Conservation (phyloP, 2,113 vertebrate species). For the Nipponia nippon region DNA sequence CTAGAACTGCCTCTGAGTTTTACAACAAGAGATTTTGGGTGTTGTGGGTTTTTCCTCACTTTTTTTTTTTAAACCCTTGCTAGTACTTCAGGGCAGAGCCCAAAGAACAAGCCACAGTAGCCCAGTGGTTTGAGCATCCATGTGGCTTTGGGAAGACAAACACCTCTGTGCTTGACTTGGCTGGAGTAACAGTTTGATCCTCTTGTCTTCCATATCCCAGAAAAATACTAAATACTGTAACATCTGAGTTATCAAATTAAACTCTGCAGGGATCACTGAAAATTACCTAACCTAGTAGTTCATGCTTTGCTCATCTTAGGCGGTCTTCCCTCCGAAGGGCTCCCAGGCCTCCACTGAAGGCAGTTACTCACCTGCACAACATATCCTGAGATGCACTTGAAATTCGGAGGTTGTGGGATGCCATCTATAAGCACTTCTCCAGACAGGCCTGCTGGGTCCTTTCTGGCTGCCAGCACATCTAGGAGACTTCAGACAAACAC, state of each 20-base stretch:
- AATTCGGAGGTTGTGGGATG: conserved; percentile 39
- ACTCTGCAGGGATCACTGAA: neutral
- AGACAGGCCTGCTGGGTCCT: conserved; percentile 76
- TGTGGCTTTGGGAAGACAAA: neutral
- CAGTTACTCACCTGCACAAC: conserved; percentile 55
- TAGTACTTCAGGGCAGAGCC: neutral
- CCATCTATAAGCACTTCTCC: conserved; percentile 63
- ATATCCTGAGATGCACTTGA: conserved; percentile 65
- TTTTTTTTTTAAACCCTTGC: neutral
- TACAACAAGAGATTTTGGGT: neutral
- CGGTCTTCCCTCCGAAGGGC: neutral
- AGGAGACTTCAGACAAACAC: conserved; percentile 73
- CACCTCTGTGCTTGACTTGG: neutral
- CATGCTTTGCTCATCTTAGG: neutral
- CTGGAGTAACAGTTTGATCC: neutral
- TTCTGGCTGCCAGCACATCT: conserved; percentile 81
- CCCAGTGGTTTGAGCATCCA: neutral
- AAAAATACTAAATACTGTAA: neutral
- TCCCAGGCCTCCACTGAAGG: neutral
- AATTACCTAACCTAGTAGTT: neutral
- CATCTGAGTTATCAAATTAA: neutral
- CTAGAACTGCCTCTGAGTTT: neutral
- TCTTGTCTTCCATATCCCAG: neutral
- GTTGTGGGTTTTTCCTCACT: neutral
- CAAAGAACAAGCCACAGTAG: neutral